A percentile compares a stretch with the other conserved stretches of the same genome.
Conservation (phyloP, 1,140 invertebrate genomes). For the Caenorhabditis tropicalis region DNA sequence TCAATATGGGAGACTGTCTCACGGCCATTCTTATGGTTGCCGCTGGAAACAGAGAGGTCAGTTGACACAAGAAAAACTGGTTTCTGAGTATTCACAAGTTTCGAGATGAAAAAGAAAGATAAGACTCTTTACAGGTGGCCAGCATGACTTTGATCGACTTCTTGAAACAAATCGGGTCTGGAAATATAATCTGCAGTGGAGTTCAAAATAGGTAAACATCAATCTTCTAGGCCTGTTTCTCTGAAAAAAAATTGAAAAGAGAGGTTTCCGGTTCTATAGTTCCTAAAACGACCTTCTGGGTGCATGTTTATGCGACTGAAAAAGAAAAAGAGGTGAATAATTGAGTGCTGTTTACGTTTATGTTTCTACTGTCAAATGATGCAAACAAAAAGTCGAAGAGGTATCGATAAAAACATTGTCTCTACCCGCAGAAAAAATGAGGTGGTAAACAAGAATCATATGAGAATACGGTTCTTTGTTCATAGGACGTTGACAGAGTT, state of each 20-base stretch:
- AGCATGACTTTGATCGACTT: neutral
- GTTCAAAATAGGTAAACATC: neutral
- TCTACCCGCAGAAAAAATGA: constrained; percentile 2
- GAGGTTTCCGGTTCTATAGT: neutral
- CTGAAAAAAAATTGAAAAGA: too few species aligned
- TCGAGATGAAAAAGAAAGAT: neutral
- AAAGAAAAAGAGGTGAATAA: neutral
- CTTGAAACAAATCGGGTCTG: neutral
- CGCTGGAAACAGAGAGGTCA: constrained; percentile 3
- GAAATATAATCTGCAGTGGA: constrained; percentile 30
- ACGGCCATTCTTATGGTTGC: neutral
- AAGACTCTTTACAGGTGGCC: constrained; percentile 6
- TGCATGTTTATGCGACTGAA: neutral
- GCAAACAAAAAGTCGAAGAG: neutral
- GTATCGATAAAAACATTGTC: constrained; percentile 7
- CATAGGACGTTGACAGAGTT: constrained; percentile 11
- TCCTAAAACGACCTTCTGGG: neutral
- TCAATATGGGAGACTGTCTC: constrained; percentile 39
- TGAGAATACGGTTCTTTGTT: constrained; percentile 41
- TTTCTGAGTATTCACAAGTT: neutral
- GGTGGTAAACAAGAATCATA: constrained; percentile 38
- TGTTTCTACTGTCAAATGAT: constrained; percentile 23
- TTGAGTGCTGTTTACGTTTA: constrained; percentile 29
- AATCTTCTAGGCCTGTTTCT: neutral
- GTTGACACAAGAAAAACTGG: neutral